These are phyloP conservation scores for Dasypogon diadema DNA, from an alignment of 2,888 invertebrate species.

Conservation along the genomic window DNA sequence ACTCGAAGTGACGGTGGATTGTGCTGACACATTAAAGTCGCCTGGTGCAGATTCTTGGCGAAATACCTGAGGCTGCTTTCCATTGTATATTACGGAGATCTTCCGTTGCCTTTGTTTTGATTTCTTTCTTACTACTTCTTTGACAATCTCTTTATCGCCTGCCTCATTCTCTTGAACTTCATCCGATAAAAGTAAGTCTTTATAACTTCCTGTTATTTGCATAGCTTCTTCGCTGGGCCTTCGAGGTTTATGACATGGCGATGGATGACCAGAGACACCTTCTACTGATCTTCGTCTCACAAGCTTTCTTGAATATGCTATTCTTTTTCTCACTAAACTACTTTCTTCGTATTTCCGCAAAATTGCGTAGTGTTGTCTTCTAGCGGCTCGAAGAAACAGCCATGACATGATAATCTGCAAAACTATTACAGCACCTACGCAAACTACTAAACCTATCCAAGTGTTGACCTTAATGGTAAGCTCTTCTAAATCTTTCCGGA, in stretches of 20 bases:
- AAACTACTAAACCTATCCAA: conserved; percentile 58
- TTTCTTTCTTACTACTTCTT: conserved; percentile 30
- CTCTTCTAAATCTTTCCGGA: conserved; percentile 76
- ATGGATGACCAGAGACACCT: conserved; percentile 70
- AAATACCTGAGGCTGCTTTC: conserved; percentile 57
- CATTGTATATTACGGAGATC: conserved; percentile 65
- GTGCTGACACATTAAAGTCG: conserved; percentile 59
- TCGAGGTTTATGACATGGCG: conserved; percentile 72
- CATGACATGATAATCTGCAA: conserved; percentile 50
- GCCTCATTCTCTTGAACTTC: conserved; percentile 61
- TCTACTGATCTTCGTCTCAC: conserved; percentile 76
- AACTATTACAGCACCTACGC: conserved; percentile 46
- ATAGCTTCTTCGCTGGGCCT: conserved; percentile 83
- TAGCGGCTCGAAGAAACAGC: conserved; percentile 17
- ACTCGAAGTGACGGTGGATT: conserved; percentile 8
- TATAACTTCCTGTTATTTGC: conserved; percentile 73
- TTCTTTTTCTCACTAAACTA: conserved; percentile 52
- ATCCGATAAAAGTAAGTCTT: conserved; percentile 72
- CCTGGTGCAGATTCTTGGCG: conserved; percentile 68
- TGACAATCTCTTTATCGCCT: conserved; percentile 59
- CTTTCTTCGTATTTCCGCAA: conserved; percentile 41
- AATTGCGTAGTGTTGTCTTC: conserved; percentile 31
- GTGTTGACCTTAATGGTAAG: conserved; percentile 73
- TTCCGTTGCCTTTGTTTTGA: conserved; percentile 62
- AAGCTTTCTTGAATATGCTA: conserved; percentile 56